Base-by-base conservation (phyloP, 2,797 vertebrate species). In the Esox masquinongy region DNA sequence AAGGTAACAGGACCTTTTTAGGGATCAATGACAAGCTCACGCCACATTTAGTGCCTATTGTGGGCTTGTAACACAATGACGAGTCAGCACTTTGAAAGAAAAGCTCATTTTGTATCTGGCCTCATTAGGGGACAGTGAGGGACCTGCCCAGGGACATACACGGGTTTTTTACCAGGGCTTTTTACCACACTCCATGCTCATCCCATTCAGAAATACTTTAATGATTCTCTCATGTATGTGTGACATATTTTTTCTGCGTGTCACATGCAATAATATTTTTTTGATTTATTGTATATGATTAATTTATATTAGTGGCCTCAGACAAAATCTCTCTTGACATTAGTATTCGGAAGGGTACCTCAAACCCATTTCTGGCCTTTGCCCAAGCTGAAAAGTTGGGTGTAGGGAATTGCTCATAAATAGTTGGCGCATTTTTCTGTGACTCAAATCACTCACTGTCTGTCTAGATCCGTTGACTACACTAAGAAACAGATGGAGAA, bases 71-170 rank as follows among this genome's bases (percentile, higher is more conserved):
- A 77, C 77, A 83, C 78, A 81, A 84, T 1, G 29, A 80, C 84
- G 85, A 86, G 74, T 91, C 85, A 81, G 89, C 88, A 68, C 61
- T 91, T 87, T 88, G 2, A 43, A 71, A 83, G 84, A 91, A 89
- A 73, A 87, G 83, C 85, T 89, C 83, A 84, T 90, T 91, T 92
- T 91, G 90, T 92, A 88, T 91, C 86, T 82, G 70, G 71, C 68
- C 59, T 56, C 59, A 19, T 24, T 51, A 15, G 7, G 16, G 70
- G 22, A 39, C 34, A 84, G 78, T 78, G 80, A 80, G 66, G 84
- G 78, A 82, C 85, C 56, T 84, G 80, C 72, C 74, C 83, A 78
- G 72, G 85, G 73, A 75, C 75, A 76, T 24, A n/a, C n/a, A n/a
- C n/a, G n/a, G n/a, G n/a, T n/a, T n/a, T n/a, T n/a, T n/a, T n/a